These are phyloP conservation scores for Drosophila cognata DNA, from an alignment of 2,888 invertebrate genomes.

Conservation along the genomic window DNA sequence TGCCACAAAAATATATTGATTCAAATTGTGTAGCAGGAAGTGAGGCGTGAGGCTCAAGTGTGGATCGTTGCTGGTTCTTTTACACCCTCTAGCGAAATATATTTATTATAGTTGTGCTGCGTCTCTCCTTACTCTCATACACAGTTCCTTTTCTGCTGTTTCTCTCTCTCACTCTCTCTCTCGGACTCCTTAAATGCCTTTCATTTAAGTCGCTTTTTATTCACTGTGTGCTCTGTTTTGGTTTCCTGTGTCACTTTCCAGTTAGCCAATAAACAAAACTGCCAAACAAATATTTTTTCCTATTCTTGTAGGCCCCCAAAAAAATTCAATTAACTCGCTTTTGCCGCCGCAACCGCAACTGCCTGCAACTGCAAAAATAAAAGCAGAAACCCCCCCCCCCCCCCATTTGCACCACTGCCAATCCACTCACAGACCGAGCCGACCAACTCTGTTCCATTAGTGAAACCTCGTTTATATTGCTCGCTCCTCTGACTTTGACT, in stretches of 20 bases:
- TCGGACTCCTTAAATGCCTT: neutral
- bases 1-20: slow-evolving; percentile 10
- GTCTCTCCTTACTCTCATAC: neutral
- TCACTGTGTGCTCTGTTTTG: neutral
- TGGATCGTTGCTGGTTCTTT: neutral
- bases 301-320: slow-evolving; percentile 30
- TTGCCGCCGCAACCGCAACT: slow-evolving; percentile 57
- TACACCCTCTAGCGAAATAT: neutral
- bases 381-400: neutral
- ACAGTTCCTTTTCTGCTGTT: neutral
- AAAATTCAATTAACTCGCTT: slow-evolving; percentile 71
- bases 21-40: neutral
- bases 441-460: slow-evolving; percentile 2
- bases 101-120: neutral
- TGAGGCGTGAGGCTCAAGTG: neutral
- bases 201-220: neutral
- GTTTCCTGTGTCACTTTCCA: neutral
- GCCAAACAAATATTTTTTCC: slow-evolving; percentile 30
- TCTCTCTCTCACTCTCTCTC: neutral
- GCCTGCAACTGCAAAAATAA: slow-evolving; percentile 4
- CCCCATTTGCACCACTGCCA: neutral
- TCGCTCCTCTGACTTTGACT: slow-evolving; percentile 4
- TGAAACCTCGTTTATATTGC: slow-evolving; percentile 27
- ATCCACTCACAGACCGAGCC: neutral
- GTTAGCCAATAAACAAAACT: slow-evolving; percentile 15